Base-by-base conservation (phyloP, 1,140 invertebrate genomes). In the Platorchestia sp. region DNA sequence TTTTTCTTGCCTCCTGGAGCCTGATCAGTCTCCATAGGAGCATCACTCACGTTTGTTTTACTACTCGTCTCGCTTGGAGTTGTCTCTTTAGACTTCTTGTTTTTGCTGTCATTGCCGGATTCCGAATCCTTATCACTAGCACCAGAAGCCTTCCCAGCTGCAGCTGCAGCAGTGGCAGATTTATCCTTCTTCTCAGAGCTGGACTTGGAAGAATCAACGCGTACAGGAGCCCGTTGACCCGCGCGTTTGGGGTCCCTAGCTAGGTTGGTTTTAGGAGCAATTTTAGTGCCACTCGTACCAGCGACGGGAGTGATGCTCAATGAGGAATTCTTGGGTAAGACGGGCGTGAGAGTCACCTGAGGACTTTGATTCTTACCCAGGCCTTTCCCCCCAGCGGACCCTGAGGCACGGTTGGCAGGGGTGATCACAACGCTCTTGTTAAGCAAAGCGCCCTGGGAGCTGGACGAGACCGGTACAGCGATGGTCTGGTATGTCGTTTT, bases 361-460 rank as follows among this genome's bases (percentile, higher is more conserved):
- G 91, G 91, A 45, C 43, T 93, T 47, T 93, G 91, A 45, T 47
- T 93, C 45, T 93, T 93, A 3, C 91, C 45, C 5, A 47, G 43
- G 91, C 43, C 91, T 47, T 93, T 93, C 44, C 43, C 45, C 19
- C 41, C 45, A 45, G 44, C 43, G 6, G 91, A 45, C 43, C 41
- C 45, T 10, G 19, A 19, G 36, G 44, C 91, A 3, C 91, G n/a
- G 45, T 95, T 95, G 16, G 95, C 95, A 40, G 95, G 89, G 40
- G 95, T 95, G 36, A 95, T 95, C n/a, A 95, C 90, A 19, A 95
- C 95, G 86, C 95, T 95, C 89, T 95, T 95, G 89, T 95, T 95
- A 36, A 95, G 91, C 27, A 95, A 90, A 95, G 95, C 95, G 51
- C 95, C 95, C 86, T 87, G 95, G 27, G 89, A 86, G 42, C 22